Evolutionary conservation across 1,140 invertebrate genomes (phyloP), one percentile per base, ranked within the genome.

Genomic region (Bombus breviceps): DNA sequence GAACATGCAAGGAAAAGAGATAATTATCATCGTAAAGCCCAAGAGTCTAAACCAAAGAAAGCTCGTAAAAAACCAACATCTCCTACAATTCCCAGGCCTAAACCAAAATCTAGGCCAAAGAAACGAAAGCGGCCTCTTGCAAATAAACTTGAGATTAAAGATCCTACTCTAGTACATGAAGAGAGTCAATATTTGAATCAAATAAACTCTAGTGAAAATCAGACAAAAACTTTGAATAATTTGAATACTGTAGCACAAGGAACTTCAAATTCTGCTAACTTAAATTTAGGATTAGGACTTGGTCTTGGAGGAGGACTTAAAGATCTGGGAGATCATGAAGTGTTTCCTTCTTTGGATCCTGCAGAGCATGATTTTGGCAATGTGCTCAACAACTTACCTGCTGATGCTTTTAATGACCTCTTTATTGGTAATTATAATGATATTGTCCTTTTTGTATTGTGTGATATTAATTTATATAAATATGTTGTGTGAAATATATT

Each of bases 341-440:
- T 96, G 6, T 95, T 96, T 79, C 95, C 95, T 15, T 95, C 95
- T 12, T 89, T 97, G 64, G 96, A 97, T 91, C 93, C 96, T 32
- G 98, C 98, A 91, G 98, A 98, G 94, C 97, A 98, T 88, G 97
- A 98, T 92, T 97, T 99, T 92, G 98, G 97, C 77, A 98, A 98
- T 92, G 98, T 98, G 57, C 96, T 98, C 73, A 98, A 97, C 94
- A 98, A 98, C 92, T 97, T 98, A 92, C 98, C 98, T 81, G 97
- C 98, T 88, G 98, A 98, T 95, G 98, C 98, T 91, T 98, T 99
- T 94, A 98, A 97, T 93, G 98, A 99, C 93, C 96, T 99, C 82
- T 98, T 99, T 94, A 97, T 96, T 90, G 97, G 97, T 97, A 96
- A 95, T 88, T 87, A 88, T 87, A 92, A 92, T 93, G 91, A 81